Base-by-base conservation (phyloP, 2,113 vertebrate species). In the Lipophrys pholis region DNA sequence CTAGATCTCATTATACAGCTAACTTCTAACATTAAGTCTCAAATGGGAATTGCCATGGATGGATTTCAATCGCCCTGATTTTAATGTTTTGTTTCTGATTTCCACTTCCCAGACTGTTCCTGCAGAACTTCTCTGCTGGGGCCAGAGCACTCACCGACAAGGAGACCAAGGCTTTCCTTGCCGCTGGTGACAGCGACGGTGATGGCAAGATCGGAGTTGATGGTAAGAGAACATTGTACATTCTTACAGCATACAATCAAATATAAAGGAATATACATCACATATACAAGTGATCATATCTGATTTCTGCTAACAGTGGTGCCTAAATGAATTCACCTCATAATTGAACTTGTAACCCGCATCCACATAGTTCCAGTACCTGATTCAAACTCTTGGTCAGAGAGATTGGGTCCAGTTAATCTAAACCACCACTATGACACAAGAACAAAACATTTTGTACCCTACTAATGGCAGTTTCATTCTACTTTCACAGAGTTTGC, bases 141-240 rank as follows among this genome's bases (percentile, higher is more conserved):
- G 93, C 93, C 90, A 92, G 92, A 89, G 82, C 54, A 58, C 71
- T 95, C 88, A 95, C 91, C 1, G 89, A 92, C 12, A 91, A 90
- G 56, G 94, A 95, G 91, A 94, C 94, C 76, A 86, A 93, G 78
- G 21, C 76, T 1, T 93, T 95, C 89, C 90, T 95, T 6, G 3
- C 81, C 39, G 94, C 88, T 50, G 94, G 92, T 14, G 94, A 96
- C 74, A 92, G 76, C 1, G 94, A 95, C 58, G 91, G 93, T 85
- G 93, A 96, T 3, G 93, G 94, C 68, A 95, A 88, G 91, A 95
- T 93, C 7, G 95, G 94, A 87, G 84, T 90, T 30, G 94, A 94
- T 6, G 92, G 93, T 95, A 85, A 89, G 85, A 49, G 3, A 58
- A 81, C 15, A 39, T 1, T 7, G 3, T 40, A 41, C 48, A n/a